Evolutionary conservation across 1,140 invertebrate genomes (phyloP).

Genomic region (Nylanderia fulva): DNA sequence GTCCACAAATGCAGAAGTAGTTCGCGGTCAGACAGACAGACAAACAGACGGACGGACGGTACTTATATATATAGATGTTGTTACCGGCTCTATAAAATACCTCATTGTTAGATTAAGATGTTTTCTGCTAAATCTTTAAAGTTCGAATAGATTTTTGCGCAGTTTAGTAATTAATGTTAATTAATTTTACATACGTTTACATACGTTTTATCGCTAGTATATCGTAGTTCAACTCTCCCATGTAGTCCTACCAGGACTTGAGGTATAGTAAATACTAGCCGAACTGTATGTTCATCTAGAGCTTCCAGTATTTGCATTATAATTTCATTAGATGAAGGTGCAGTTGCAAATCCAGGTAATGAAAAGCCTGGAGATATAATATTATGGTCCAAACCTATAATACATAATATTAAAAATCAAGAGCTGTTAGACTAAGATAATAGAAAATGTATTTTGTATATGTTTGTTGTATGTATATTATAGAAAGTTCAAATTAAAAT

Average conservation of each 20-base stretch:
- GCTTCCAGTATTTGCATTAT: slow-evolving; percentile 90
- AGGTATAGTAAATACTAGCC: slow-evolving; percentile 93
- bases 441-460: too few relatives aligned
- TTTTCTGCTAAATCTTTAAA: background rate
- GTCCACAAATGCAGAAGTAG: too few relatives aligned
- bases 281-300: slow-evolving; percentile 91
- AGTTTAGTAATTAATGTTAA: background rate
- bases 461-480: too few relatives aligned
- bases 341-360: slow-evolving; percentile 73
- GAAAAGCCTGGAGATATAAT: slow-evolving; percentile 73
- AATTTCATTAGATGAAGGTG: slow-evolving; percentile 85
- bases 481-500: too few relatives aligned
- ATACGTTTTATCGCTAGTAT: slow-evolving; percentile 91
- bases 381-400: slow-evolving; percentile 79
- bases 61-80: too few relatives aligned
- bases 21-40: too few relatives aligned
- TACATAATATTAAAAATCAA: background rate
- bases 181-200: slow-evolving; percentile 87
- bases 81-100: too few relatives aligned
- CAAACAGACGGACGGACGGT: too few relatives aligned
- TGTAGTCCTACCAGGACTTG: slow-evolving; percentile 93
- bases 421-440: background rate
- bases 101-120: background rate
- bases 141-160: slow-evolving; percentile 11
- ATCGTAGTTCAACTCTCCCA: slow-evolving; percentile 93